These are phyloP conservation scores for Solenopsis fugax DNA, from an alignment of 1,140 invertebrate species.

Conservation along the genomic window DNA sequence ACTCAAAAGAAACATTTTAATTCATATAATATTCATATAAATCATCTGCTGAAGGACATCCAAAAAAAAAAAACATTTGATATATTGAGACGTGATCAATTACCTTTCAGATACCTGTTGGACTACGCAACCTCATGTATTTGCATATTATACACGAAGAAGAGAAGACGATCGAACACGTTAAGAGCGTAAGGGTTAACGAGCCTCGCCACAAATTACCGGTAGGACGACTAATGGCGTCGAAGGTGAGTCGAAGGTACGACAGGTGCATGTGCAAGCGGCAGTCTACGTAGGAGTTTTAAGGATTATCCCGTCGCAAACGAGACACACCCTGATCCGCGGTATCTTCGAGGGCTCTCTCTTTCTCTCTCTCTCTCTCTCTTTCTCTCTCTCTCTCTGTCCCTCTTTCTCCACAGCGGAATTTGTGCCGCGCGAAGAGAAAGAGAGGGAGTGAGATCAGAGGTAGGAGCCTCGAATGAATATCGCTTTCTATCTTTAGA, in stretches of 20 bases:
- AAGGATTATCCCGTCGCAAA: slow-evolving; percentile 31
- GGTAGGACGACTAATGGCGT: slow-evolving; percentile 59
- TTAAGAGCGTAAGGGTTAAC: slow-evolving; percentile 33
- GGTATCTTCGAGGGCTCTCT: not conserved
- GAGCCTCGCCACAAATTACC: slow-evolving; percentile 60
- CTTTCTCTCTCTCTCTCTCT: not conserved
- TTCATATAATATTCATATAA: not conserved
- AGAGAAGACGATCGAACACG: not conserved
- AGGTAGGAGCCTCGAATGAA: not conserved
- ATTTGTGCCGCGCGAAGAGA: slow-evolving; percentile 24
- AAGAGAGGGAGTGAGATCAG: slow-evolving; percentile 26
- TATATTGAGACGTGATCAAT: slow-evolving; percentile 27
- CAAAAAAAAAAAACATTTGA: not conserved
- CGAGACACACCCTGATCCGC: slow-evolving; percentile 44
- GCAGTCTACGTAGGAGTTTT: slow-evolving; percentile 37
- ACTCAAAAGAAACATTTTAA: not conserved
- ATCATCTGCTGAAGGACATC: not conserved
- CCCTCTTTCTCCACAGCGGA: not conserved
- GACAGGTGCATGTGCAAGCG: slow-evolving; percentile 49
- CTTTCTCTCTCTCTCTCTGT: not conserved
- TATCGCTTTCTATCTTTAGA: slow-evolving; percentile 56
- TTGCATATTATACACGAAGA: slow-evolving; percentile 11
- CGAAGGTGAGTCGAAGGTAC: slow-evolving; percentile 29
- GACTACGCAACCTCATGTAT: not conserved
- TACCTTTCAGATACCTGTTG: not conserved